Base-by-base conservation (phyloP, 2,113 vertebrate species). In the Thamnophis sirtalis region DNA sequence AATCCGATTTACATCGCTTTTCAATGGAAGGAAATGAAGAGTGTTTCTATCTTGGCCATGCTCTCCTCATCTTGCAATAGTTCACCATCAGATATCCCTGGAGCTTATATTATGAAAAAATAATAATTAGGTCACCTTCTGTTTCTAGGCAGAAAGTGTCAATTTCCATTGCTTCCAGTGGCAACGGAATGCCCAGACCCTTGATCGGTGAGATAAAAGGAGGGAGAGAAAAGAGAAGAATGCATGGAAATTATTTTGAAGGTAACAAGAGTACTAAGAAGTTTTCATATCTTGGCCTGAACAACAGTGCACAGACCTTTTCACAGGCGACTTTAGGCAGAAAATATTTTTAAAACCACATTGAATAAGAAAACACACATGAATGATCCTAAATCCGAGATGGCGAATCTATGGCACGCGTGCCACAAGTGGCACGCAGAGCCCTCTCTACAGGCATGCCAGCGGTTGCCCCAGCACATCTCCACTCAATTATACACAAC, bases 111-210 rank as follows among this genome's bases (percentile, higher is more conserved):
- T 92, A 87, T 89, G 84, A 10, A 89, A 91, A 92, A 58, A 56
- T 6, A 93, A 94, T 92, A 92, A 93, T 91, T 73, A 91, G 90
- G 73, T 56, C 87, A 91, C 92, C 88, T 89, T 90, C 3, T 26
- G 87, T 51, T 24, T 48, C 43, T 92, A 89, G 54, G 50, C 48
- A 89, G 89, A 28, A 17, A n/a, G 43, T 80, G 0, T 1, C 50
- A 87, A 51, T 51, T 63, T 0, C 0, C 86, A 43, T 43, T 84
- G 43, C 43, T 84, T 86, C 80, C 15, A 80, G 8, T 1, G 28
- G 48, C 54, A 84, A 84, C 0, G 0, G 84, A 92, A 38, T 50
- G 6, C 0, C 0, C 33, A 13, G 48, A 38, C 84, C 90, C 60
- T 58, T 94, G 51, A 9, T 0, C 63, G 0, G n/a, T 0, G 0